These are phyloP conservation scores for Julus scandinavius DNA, from an alignment of 2,888 invertebrate species.

Conservation along the genomic window DNA sequence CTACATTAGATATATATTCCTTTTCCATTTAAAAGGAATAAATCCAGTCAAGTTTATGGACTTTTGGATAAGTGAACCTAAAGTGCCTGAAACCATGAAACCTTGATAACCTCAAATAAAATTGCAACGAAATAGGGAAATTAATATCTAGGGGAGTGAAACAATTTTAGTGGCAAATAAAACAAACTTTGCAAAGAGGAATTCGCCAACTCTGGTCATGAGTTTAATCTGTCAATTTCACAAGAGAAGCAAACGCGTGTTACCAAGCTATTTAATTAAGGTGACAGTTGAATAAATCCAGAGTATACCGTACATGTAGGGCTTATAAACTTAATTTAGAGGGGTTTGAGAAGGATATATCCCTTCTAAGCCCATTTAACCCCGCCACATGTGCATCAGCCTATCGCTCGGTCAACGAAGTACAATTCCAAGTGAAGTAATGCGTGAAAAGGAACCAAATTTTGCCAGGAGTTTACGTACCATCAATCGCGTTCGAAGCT, in stretches of 20 bases:
- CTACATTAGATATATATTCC: no score
- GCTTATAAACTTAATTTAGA: not conserved
- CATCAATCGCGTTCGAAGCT: slow-evolving; percentile 56
- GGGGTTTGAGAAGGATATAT: no score
- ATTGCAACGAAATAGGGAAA: not conserved
- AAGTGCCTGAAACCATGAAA: not conserved
- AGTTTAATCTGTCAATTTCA: not conserved
- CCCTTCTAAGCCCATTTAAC: not conserved
- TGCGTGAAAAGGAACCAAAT: not conserved
- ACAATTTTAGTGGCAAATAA: no score
- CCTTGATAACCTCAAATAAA: not conserved
- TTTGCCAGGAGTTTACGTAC: slow-evolving; percentile 51
- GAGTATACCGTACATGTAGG: not conserved
- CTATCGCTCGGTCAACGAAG: not conserved
- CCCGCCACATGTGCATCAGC: not conserved
- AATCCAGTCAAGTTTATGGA: no score
- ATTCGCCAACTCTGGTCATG: no score
- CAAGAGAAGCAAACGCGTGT: not conserved
- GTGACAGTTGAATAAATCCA: not conserved
- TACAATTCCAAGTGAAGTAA: not conserved
- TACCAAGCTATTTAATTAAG: not conserved
- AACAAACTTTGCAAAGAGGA: no score
- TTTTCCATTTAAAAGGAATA: no score
- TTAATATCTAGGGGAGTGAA: no score
- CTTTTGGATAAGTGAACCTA: no score